Evolutionary conservation across 2,113 vertebrate genomes (phyloP), one percentile per base, ranked within the genome.

Genomic region (Plotosus lineatus): DNA sequence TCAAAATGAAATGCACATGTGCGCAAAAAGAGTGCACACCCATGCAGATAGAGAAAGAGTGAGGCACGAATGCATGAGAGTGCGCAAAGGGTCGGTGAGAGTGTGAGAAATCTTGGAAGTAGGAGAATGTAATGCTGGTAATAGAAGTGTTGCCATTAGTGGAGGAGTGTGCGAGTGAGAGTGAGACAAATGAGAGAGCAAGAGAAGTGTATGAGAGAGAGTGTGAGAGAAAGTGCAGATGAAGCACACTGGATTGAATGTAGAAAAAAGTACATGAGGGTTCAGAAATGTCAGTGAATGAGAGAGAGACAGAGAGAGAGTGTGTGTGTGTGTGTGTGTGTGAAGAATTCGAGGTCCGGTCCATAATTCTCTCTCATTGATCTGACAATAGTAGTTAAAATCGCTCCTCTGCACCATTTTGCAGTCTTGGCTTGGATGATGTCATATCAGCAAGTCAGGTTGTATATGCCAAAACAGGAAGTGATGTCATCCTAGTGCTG

Each of bases 401-500:
- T 40, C 1, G 63, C 36, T 66, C 6, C 63, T 21, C 56, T 66
- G 63, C 36, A 42, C 4, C 63, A 66, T 8, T 10, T 33, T 65
- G 36, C 40, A 28, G 65, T 28, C 14, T 71, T 42, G 26, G 15
- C 19, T 26, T 10, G 8, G 44, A 72, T 72, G 68, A 71, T 48
- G 44, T 71, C 68, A 71, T 71, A 31, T 48, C 14, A 48, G 68
- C 44, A 48, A 19, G 42, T n/a, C 21, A 28, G 53, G 40, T 0
- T 76, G 38, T 28, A 14, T 0, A 42, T 48, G 2, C n/a, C 56
- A 33, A 12, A 77, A 44, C 58, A 44, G 75, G 75, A 77, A 63
- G 56, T 77, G 42, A 77, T 36, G 56, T 48, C 58, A 63, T 23
- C n/a, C 38, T 44, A 21, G 2, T n/a, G 75, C 75, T 63, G 58